phyloP scores from a whole-genome alignment of 1,140 invertebrate genomes.

The Drosophila athabasca region DNA sequence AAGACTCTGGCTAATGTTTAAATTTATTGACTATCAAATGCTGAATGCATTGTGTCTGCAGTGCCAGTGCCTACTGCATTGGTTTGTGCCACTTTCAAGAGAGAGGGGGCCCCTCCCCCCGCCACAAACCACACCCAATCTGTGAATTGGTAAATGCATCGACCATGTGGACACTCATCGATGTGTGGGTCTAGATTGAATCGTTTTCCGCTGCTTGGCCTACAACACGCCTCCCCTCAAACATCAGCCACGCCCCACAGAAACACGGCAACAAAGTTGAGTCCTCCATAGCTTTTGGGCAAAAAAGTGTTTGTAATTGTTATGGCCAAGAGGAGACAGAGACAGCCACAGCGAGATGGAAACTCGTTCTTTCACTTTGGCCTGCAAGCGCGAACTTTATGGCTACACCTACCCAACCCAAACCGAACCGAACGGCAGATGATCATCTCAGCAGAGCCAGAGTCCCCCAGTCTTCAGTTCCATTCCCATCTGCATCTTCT shows the following conservation, averaged over 20 bases:
- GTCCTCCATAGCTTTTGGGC: conserved; percentile 15
- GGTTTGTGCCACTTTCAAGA: conserved; percentile 64
- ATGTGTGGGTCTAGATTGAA: not conserved
- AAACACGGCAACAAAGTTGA: conserved; percentile 15
- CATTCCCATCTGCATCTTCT: too few species aligned
- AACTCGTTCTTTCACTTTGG: conserved; percentile 80
- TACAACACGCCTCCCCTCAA: not conserved
- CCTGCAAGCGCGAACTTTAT: conserved; percentile 81
- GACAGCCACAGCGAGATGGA: conserved; percentile 3
- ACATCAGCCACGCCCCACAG: conserved; percentile 38
- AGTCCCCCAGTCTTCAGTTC: not conserved
- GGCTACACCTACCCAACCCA: conserved; percentile 70
- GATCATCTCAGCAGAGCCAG: conserved; percentile 48
- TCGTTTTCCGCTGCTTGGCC: conserved; percentile 15
- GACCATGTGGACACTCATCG: too few species aligned
- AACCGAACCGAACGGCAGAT: conserved; percentile 31
- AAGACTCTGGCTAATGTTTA: conserved; percentile 56
- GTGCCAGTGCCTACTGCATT: conserved; percentile 64
- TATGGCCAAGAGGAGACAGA: conserved; percentile 25
- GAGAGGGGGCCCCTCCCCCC: too few species aligned
- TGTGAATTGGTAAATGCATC: too few species aligned
- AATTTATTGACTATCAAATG: conserved; percentile 78
- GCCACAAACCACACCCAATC: too few species aligned
- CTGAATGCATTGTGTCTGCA: conserved; percentile 44
- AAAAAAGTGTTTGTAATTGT: conserved; percentile 63